These are phyloP conservation scores for Argyresthia albistria DNA, from an alignment of 2,888 invertebrate species.

Conservation along the genomic window DNA sequence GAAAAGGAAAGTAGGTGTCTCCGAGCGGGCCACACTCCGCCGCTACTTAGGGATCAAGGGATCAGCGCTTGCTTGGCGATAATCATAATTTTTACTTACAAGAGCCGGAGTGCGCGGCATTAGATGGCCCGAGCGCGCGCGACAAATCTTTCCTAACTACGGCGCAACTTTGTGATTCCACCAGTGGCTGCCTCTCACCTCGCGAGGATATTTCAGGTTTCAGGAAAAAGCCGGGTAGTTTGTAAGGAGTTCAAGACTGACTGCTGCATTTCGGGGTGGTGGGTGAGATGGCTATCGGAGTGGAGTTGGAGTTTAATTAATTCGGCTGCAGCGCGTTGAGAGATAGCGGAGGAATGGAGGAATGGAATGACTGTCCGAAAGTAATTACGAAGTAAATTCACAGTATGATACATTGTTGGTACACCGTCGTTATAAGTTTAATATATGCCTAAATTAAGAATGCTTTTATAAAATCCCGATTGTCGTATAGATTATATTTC, in stretches of 20 bases:
- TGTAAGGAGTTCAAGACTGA: not conserved
- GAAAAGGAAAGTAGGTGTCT: constrained; percentile 47
- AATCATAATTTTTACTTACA: constrained; percentile 74
- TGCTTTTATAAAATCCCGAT: no score
- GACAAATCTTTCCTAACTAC: constrained; percentile 71
- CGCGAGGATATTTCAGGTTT: not conserved
- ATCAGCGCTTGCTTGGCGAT: constrained; percentile 60
- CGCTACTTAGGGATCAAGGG: constrained; percentile 69
- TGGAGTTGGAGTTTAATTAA: no score
- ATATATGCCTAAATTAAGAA: no score
- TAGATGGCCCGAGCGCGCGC: constrained; percentile 40
- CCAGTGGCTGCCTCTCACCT: not conserved
- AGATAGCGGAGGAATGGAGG: no score
- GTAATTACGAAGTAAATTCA: not conserved
- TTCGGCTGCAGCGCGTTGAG: no score
- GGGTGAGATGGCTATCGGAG: not conserved
- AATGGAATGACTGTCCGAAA: no score
- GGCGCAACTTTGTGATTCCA: constrained; percentile 59
- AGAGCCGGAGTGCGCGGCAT: constrained; percentile 49
- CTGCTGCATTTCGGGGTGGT: not conserved
- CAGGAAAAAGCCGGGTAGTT: not conserved
- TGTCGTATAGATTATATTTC: no score
- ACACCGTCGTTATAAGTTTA: no score
- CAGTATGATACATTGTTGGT: no score
- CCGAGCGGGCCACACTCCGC: constrained; percentile 28